Evolutionary conservation across 1,140 invertebrate species (phyloP).

Genomic region (Oryzaephilus surinamensis): DNA sequence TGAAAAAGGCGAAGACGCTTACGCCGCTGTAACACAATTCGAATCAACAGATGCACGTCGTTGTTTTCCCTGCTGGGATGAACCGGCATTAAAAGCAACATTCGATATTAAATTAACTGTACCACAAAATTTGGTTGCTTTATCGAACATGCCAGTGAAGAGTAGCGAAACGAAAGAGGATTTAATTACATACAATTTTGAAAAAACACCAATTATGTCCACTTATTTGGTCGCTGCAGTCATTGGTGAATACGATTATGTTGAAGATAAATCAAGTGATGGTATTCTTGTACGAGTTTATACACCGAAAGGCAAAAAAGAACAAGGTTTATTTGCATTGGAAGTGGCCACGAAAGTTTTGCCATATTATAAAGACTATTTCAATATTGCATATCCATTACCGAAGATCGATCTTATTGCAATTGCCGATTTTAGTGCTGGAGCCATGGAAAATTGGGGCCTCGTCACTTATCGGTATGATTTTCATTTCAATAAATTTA

Average conservation of each 20-base stretch:
- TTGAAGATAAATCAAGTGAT: conserved; percentile 70
- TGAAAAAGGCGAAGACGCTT: conserved; percentile 62
- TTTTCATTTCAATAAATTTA: too few relatives aligned
- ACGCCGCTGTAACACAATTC: conserved; percentile 87
- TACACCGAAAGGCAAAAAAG: conserved; percentile 82
- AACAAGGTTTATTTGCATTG: conserved; percentile 86
- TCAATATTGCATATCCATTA: conserved; percentile 88
- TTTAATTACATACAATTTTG: conserved; percentile 60
- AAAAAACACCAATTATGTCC: conserved; percentile 88
- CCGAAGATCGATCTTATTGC: conserved; percentile 95
- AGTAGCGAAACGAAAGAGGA: conserved; percentile 37
- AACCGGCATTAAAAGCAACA: conserved; percentile 88
- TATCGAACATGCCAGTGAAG: conserved; percentile 89
- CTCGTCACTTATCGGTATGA: conserved; percentile 55
- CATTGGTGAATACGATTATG: conserved; percentile 89
- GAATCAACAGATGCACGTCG: conserved; percentile 85
- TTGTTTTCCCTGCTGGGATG: conserved; percentile 97
- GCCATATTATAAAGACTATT: conserved; percentile 90
- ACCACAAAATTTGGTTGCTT: conserved; percentile 62
- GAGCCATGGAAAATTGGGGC: conserved; percentile 98
- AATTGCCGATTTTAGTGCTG: conserved; percentile 83
- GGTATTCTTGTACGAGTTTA: conserved; percentile 83
- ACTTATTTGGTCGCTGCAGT: conserved; percentile 90
- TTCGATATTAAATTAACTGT: conserved; percentile 84
- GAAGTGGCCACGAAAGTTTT: conserved; percentile 77